These are phyloP conservation scores for Leptopilina boulardi DNA, from an alignment of 1,140 invertebrate genomes.

Conservation along the genomic window DNA sequence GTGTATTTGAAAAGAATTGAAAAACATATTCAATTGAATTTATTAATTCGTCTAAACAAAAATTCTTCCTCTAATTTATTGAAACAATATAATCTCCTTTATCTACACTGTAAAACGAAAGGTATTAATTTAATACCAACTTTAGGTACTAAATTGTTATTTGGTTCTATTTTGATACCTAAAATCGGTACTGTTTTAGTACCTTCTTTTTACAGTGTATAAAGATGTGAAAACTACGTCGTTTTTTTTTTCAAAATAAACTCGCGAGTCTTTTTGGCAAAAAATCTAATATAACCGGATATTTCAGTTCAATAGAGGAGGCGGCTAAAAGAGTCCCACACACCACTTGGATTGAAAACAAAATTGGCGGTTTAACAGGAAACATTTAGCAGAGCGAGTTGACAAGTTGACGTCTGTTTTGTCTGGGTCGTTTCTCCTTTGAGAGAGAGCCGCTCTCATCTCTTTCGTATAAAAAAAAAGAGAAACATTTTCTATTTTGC, in stretches of 20 bases:
- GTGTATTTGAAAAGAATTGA: not conserved
- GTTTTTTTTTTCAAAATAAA: not conserved
- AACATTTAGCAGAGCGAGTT: conserved; percentile 31
- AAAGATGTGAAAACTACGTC: no score
- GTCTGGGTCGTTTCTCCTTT: conserved; percentile 29
- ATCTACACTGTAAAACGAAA: no score
- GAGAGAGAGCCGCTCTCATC: not conserved
- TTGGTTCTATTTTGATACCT: no score
- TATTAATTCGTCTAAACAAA: no score
- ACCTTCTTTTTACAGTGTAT: no score
- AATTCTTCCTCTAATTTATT: no score
- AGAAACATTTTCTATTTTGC: conserved; percentile 13
- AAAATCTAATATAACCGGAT: conserved; percentile 7
- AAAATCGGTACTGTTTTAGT: no score
- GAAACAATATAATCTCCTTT: no score
- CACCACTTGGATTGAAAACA: conserved; percentile 13
- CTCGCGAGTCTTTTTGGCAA: conserved; percentile 10
- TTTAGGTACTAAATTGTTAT: no score
- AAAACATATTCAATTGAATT: no score
- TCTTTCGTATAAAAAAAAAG: not conserved
- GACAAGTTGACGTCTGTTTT: conserved; percentile 32
- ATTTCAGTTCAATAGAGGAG: conserved; percentile 26
- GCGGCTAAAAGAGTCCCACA: conserved; percentile 3
- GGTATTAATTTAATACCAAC: no score
- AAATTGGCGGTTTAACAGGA: conserved; percentile 8